Percentiles rank a stretch among this genome's conserved stretches.
phyloP scores from a whole-genome alignment of 2,888 invertebrate species.

The Teinopalpus imperialis region DNA sequence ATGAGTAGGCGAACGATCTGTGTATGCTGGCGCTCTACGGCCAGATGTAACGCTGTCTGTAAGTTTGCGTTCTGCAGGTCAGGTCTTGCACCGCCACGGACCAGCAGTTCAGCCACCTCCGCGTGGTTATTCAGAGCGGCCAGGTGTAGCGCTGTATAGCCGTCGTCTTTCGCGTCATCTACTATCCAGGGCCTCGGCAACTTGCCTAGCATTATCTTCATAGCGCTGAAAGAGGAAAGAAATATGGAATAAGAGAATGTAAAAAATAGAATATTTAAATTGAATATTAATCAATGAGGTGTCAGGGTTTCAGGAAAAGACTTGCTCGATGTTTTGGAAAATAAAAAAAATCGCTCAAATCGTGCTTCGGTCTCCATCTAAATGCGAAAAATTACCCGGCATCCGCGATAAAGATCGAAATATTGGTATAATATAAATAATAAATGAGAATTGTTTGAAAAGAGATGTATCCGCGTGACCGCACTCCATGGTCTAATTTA shows the following conservation, averaged over 20 bases:
- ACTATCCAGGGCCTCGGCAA: constrained; percentile 98
- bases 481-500: too few relatives aligned
- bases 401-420: too few relatives aligned
- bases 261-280: too few relatives aligned
- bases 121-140: constrained; percentile 98
- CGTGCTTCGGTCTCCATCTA: too few relatives aligned
- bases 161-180: constrained; percentile 99
- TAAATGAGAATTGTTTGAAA: too few relatives aligned
- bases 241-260: background rate
- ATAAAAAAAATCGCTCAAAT: too few relatives aligned
- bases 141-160: constrained; percentile 97
- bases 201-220: constrained; percentile 96
- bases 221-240: constrained; percentile 88
- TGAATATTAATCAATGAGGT: too few relatives aligned
- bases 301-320: too few relatives aligned
- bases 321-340: too few relatives aligned
- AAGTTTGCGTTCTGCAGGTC: constrained; percentile 98
- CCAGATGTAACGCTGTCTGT: constrained; percentile 95
- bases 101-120: constrained; percentile 95
- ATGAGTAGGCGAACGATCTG: constrained; percentile 97
- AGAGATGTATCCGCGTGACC: too few relatives aligned
- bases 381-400: too few relatives aligned
- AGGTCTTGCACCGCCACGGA: constrained; percentile 95
- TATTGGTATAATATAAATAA: too few relatives aligned
- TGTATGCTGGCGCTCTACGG: constrained; percentile 98